Evolutionary conservation across 2,888 invertebrate genomes (phyloP), one percentile per base, ranked within the genome.

Genomic region (Tetragonula carbonaria): DNA sequence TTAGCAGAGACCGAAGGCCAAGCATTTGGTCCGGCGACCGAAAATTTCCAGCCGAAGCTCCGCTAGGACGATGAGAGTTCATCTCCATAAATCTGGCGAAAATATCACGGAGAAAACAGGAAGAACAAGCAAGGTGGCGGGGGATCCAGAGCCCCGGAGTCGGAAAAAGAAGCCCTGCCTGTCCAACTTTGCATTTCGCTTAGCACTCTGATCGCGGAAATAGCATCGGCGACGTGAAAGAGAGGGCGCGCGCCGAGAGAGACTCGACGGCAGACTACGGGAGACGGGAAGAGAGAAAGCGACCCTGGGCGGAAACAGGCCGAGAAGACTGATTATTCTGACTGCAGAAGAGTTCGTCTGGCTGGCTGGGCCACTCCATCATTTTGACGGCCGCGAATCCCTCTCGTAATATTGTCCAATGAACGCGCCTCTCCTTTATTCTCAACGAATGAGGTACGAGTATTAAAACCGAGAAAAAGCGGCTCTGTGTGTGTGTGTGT

Each of bases 381-480:
- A 90, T 88, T 90, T 86, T 86, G 90, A 90, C 89, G 80, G 84
- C 67, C 82, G 80, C 85, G 90, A 90, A 88, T 88, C 87, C 85
- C 90, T 82, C 88, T 87, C 87, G 85, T 90, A 91, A 92, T 90
- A 90, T 90, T 90, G 87, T 91, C 89, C 90, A 89, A 90, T 91
- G 91, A 91, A 88, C 91, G 88, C 85, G 71, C 70, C 18, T 21
- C 21, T 65, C 82, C 85, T 88, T 90, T 90, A 88, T 87, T 82
- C 85, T 55, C 75, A 53, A 77, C 82, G 77, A 79, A 82, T 62
- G 72, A 72, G 74, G 74, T 77, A 81, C 74, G 33, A 73, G 78
- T 59, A 57, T 82, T 83, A 72, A 83, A 80, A 82, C 21, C 73
- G 71, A 77, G 74, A 51, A 86, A 11, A 45, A 45, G 8, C 45